phyloP scores from a whole-genome alignment of 1,140 invertebrate species.

The Heliconius himera region DNA sequence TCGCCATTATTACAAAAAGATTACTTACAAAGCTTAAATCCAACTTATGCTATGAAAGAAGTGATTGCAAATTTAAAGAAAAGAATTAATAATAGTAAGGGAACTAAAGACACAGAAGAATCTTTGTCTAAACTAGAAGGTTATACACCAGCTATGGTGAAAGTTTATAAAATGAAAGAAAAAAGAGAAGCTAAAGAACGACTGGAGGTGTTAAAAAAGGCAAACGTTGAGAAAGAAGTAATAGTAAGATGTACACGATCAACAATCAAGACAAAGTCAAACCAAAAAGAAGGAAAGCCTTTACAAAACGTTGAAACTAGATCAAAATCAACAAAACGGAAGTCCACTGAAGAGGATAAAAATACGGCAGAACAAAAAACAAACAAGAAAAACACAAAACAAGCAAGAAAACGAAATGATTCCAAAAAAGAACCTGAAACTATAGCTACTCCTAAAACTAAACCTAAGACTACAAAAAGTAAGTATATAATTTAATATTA shows the following conservation, averaged over 20 bases:
- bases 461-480: constrained; percentile 39
- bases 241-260: constrained; percentile 61
- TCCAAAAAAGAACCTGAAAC: constrained; percentile 33
- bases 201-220: constrained; percentile 61
- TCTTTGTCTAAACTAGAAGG: constrained; percentile 63
- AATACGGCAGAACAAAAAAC: constrained; percentile 31
- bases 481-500: neutral
- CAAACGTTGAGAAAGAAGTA: constrained; percentile 49
- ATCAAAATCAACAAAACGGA: constrained; percentile 41
- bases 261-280: constrained; percentile 37
- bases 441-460: constrained; percentile 27
- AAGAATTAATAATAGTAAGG: constrained; percentile 61
- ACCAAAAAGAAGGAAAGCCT: constrained; percentile 29
- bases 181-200: constrained; percentile 69
- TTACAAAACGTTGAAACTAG: constrained; percentile 40
- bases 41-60: constrained; percentile 83
- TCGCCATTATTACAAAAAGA: constrained; percentile 74
- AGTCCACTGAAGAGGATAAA: constrained; percentile 26
- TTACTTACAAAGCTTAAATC: constrained; percentile 77
- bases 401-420: constrained; percentile 19
- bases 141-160: constrained; percentile 82
- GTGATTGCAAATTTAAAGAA: constrained; percentile 78
- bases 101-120: constrained; percentile 60
- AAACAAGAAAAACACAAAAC: constrained; percentile 32
- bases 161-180: constrained; percentile 73